These are phyloP conservation scores for Heliocidaris tuberculata DNA, from an alignment of 35 echinoderm and acorn worm species.

Conservation along the genomic window DNA sequence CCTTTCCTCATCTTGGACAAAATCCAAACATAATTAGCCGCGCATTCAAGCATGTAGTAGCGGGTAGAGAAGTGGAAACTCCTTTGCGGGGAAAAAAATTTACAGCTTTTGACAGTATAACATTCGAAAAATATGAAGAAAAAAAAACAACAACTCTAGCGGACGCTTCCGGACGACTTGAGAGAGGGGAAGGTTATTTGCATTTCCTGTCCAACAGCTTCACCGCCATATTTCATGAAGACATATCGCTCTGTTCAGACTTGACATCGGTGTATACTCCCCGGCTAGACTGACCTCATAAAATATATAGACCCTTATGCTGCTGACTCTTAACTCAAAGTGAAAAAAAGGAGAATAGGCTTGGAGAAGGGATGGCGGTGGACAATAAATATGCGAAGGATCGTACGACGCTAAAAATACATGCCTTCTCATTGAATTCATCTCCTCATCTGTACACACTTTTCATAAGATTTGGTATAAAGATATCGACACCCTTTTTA, in stretches of 20 bases:
- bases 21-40: neutral
- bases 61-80: neutral
- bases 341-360: neutral
- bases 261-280: neutral
- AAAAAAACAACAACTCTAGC: neutral
- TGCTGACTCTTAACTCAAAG: neutral
- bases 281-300: neutral
- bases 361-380: neutral
- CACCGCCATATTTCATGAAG: neutral
- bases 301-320: neutral
- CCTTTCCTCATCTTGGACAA: neutral
- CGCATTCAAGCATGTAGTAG: neutral
- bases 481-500: neutral
- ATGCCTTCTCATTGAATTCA: neutral
- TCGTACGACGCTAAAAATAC: neutral
- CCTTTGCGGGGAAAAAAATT: neutral
- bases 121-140: neutral
- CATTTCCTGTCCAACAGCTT: neutral
- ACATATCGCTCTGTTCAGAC: neutral
- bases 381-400: neutral
- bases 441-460: neutral
- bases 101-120: neutral
- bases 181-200: neutral
- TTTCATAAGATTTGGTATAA: neutral
- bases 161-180: neutral